phyloP scores from a whole-genome alignment of 2,888 invertebrate species.

The Drosophila mulleri region DNA sequence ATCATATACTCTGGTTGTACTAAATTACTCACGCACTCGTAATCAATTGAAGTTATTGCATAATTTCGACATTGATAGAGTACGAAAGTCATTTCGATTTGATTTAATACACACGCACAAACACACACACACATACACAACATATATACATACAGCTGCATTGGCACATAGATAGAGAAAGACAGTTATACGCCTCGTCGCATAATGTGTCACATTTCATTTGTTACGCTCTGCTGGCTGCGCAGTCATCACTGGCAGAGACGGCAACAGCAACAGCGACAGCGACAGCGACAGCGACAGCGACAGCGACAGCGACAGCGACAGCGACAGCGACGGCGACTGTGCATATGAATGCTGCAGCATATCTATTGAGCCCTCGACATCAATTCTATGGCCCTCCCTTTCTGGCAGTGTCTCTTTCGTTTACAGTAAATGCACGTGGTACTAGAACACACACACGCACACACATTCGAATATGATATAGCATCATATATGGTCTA shows the following conservation, averaged over 20 bases:
- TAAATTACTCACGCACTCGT: constrained; percentile 66
- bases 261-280: constrained; percentile 18
- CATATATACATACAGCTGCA: background rate
- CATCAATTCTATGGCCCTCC: constrained; percentile 23
- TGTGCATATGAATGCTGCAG: constrained; percentile 58
- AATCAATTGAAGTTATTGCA: constrained; percentile 79
- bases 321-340: constrained; percentile 1
- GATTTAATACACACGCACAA: constrained; percentile 64
- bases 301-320: constrained; percentile 11
- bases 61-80: constrained; percentile 76
- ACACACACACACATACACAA: constrained; percentile 11
- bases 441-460: constrained; percentile 18
- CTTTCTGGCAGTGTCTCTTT: constrained; percentile 40
- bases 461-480: constrained; percentile 3
- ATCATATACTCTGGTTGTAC: constrained; percentile 16
- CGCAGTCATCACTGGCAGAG: constrained; percentile 52
- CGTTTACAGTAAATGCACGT: constrained; percentile 67
- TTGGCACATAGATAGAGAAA: constrained; percentile 32
- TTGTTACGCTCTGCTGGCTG: constrained; percentile 68
- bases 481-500: constrained; percentile 23
- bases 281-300: background rate
- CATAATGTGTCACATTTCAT: constrained; percentile 81
- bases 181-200: constrained; percentile 78
- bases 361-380: constrained; percentile 45
- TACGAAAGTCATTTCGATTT: constrained; percentile 76